Evolutionary conservation across 2,113 vertebrate genomes (phyloP), one percentile per base, ranked within the genome.

Genomic region (Pelecanus crispus): DNA sequence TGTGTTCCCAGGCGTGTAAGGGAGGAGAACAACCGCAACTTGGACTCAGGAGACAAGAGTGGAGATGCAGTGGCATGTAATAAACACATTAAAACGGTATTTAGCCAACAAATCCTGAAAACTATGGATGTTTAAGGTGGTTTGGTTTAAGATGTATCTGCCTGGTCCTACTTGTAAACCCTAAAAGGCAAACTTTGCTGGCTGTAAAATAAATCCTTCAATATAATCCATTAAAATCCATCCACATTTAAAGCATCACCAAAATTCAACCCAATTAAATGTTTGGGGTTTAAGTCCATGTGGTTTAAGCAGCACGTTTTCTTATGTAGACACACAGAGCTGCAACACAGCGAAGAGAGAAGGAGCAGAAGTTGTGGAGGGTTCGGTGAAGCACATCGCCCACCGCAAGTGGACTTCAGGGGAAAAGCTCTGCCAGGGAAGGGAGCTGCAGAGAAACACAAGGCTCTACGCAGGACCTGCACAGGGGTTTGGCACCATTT

Each of bases 1-100:
- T 74, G 4, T 31, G 36, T 80, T 90, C 52, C 40, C 2, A 3
- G 28, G 44, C 0, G 0, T 31, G 12, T 59, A 50, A 74, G 38
- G 42, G 26, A 90, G 38, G 59, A 94, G 31, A 79, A 5, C 42
- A 81, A 74, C 34, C 4, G 1, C 42, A 62, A 0, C 22, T 79
- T 49, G 1, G 1, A 44, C 47, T 66, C 50, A 11, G 55, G 44
- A 88, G 68, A 67, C 29, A 55, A 14, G 44, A 71, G 4, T 3
- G 26, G 40, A 84, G 77, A 79, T 91, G 56, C 7, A 61, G 78
- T 72, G 40, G 28, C 21, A 22, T 34, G 20, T 66, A 56, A 95
- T 36, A 81, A 79, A 56, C 6, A 12, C 4, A 22, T 56, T 81
- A 40, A 72, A 73, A 22, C 4, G 50, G 5, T 31, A 67, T 67